phyloP scores from a whole-genome alignment of 2,797 vertebrate genomes.

The Eospalax fontanierii region DNA sequence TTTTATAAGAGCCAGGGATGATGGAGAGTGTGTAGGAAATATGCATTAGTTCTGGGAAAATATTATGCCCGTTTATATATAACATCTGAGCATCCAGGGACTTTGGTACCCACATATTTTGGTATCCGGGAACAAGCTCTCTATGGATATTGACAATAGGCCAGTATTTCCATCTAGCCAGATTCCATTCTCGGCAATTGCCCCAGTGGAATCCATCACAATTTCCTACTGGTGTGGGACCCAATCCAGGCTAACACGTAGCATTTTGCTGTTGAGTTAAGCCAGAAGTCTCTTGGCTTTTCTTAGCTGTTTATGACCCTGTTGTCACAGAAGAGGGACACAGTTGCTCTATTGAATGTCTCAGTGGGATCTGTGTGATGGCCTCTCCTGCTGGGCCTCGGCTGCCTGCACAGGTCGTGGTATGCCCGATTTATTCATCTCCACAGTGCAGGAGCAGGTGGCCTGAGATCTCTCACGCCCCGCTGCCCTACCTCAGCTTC shows the following conservation, averaged over 20 bases:
- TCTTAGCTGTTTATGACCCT: neutral
- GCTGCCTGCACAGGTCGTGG: accelerated
- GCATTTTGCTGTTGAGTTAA: neutral
- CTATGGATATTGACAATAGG: neutral
- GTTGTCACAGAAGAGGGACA: neutral
- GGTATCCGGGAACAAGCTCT: neutral
- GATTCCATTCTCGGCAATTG: neutral
- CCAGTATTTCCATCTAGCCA: neutral
- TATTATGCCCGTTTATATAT: no score
- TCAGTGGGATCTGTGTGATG: neutral
- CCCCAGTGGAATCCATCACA: neutral
- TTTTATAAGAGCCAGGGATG: neutral
- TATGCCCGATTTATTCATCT: neutral
- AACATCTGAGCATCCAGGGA: neutral
- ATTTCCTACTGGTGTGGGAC: neutral
- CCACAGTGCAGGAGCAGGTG: neutral
- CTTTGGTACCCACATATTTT: neutral
- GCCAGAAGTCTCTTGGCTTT: neutral
- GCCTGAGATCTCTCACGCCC: neutral
- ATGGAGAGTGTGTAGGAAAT: neutral
- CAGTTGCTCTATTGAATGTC: neutral
- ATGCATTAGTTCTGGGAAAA: neutral
- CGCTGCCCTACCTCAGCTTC: neutral
- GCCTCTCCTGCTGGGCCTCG: neutral
- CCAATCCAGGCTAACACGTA: no score